These are phyloP conservation scores for Lacerta bilineata DNA, from an alignment of 2,797 vertebrate species.

Conservation along the genomic window DNA sequence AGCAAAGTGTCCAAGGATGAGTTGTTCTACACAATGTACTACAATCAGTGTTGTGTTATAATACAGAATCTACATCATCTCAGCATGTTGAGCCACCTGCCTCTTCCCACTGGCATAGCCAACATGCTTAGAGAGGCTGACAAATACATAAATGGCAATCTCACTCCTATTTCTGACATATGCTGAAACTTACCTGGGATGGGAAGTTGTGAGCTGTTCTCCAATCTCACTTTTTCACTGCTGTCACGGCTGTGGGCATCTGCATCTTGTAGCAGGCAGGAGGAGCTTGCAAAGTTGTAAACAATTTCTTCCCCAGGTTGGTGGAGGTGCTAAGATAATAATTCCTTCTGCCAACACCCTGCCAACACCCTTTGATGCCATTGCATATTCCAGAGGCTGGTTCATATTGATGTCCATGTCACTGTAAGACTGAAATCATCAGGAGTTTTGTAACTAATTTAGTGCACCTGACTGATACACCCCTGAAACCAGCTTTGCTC, in stretches of 20 bases:
- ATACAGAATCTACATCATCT: background rate
- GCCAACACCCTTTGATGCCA: background rate
- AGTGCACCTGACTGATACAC: background rate
- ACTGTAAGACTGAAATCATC: background rate
- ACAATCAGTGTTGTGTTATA: background rate
- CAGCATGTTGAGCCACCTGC: background rate
- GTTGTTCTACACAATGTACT: background rate
- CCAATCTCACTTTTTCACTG: background rate
- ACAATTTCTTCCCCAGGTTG: background rate
- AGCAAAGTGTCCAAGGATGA: background rate
- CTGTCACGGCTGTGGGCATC: background rate
- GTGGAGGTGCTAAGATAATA: constrained; percentile 18
- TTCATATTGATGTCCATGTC: background rate
- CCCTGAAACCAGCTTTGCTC: background rate
- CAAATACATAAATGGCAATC: background rate
- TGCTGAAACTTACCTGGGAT: constrained; percentile 29
- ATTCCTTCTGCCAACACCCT: background rate
- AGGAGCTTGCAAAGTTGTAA: background rate
- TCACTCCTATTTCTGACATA: background rate
- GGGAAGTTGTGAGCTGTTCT: background rate
- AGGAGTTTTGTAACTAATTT: background rate
- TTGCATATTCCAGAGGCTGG: background rate
- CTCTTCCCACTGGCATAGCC: background rate
- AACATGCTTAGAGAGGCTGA: background rate
- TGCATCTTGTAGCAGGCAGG: constrained; percentile 14